These are phyloP conservation scores for Paguma larvata DNA, from an alignment of 2,797 vertebrate genomes.

Conservation along the genomic window DNA sequence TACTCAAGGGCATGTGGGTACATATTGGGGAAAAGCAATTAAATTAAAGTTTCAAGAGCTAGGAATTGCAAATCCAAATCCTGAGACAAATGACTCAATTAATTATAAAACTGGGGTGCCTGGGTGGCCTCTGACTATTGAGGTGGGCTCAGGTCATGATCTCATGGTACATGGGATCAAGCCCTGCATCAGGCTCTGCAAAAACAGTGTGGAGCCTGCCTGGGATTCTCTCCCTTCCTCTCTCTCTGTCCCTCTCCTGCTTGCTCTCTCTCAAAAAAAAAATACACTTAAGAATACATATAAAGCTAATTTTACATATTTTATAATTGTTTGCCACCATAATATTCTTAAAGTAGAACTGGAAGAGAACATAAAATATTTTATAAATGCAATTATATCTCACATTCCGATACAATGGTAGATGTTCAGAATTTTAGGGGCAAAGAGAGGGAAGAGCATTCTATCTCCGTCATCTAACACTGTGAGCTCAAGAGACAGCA, in stretches of 20 bases:
- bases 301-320: constrained; percentile 7
- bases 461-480: neutral
- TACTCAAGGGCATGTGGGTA: neutral
- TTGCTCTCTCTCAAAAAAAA: too few species aligned
- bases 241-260: too few species aligned
- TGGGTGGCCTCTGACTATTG: too few species aligned
- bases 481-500: neutral
- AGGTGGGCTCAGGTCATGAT: too few species aligned
- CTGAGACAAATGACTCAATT: neutral
- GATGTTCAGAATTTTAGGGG: neutral
- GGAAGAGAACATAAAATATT: neutral
- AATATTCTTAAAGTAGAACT: neutral
- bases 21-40: neutral
- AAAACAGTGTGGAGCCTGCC: too few species aligned
- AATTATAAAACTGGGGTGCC: neutral
- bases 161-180: too few species aligned
- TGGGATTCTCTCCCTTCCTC: too few species aligned
- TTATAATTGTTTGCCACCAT: neutral
- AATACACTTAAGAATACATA: too few species aligned
- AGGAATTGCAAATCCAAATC: neutral
- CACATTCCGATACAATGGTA: neutral
- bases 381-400: neutral
- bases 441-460: neutral
- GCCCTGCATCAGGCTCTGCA: too few species aligned
- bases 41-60: neutral